Conservation (phyloP, 2,888 invertebrate genomes). For the Blastobasis adustella region DNA sequence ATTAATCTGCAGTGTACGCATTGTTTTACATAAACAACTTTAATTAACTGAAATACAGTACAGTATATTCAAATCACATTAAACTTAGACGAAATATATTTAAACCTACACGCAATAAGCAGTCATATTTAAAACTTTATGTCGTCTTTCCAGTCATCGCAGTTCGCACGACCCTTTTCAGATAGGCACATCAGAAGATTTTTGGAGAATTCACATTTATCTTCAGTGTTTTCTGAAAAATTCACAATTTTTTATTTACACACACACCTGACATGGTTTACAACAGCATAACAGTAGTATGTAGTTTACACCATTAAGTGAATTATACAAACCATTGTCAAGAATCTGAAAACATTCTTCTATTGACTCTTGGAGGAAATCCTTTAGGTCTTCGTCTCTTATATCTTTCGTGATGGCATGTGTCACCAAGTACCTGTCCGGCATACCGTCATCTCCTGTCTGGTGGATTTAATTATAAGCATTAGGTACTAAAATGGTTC, state of each 20-base stretch:
- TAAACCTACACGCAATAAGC: no score
- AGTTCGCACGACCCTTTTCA: slow-evolving; percentile 82
- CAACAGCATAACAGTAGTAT: background rate
- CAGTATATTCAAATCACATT: no score
- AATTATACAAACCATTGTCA: slow-evolving; percentile 45
- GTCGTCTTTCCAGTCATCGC: slow-evolving; percentile 82
- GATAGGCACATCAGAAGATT: slow-evolving; percentile 79
- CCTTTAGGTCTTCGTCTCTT: slow-evolving; percentile 77
- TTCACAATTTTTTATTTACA: background rate
- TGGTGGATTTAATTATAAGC: slow-evolving; percentile 22
- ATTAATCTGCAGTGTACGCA: no score
- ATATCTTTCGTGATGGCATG: slow-evolving; percentile 77
- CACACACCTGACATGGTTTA: background rate
- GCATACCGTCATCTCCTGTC: slow-evolving; percentile 77
- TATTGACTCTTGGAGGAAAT: slow-evolving; percentile 81
- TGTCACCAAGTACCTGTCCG: slow-evolving; percentile 78
- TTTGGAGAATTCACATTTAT: slow-evolving; percentile 80
- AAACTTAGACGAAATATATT: no score
- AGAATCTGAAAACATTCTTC: slow-evolving; percentile 82
- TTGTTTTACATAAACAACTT: no score
- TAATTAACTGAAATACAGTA: no score
- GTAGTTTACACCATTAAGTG: no score
- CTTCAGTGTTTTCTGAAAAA: slow-evolving; percentile 65
- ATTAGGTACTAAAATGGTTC: no score
- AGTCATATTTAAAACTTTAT: slow-evolving; percentile 28